phyloP scores from a whole-genome alignment of 2,797 vertebrate species.

The Ptychadena robeensis region DNA sequence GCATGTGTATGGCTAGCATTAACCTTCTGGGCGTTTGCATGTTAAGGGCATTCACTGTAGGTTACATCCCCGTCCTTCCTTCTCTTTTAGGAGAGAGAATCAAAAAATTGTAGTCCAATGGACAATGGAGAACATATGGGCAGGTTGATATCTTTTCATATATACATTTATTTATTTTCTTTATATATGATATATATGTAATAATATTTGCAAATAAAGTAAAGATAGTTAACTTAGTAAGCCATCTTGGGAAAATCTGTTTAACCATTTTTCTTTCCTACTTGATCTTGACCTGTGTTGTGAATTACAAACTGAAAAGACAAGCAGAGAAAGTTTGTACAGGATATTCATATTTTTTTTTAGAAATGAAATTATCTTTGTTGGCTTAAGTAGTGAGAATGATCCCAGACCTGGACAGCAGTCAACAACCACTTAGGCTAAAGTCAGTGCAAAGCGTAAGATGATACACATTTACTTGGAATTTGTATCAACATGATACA shows the following conservation, averaged over 20 bases:
- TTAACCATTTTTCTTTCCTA: neutral
- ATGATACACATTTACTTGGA: neutral
- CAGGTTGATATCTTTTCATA: too few species aligned
- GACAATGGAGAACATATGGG: too few species aligned
- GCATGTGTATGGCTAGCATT: too few species aligned
- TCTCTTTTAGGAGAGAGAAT: too few species aligned
- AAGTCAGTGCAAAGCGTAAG: neutral
- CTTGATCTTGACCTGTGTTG: too few species aligned
- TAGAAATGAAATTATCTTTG: neutral
- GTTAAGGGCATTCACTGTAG: too few species aligned
- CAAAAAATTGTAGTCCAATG: too few species aligned
- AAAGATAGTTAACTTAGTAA: neutral
- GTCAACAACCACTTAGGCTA: neutral
- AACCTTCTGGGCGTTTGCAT: too few species aligned
- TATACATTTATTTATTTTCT: too few species aligned
- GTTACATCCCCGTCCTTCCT: too few species aligned
- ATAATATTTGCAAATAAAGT: too few species aligned
- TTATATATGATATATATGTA: too few species aligned
- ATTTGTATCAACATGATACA: neutral
- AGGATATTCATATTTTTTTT: neutral
- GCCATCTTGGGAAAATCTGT: neutral
- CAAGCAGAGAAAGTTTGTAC: neutral
- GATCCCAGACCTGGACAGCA: neutral
- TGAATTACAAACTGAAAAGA: neutral
- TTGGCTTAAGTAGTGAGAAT: neutral